Evolutionary conservation across 2,113 vertebrate species (phyloP).

Genomic region (Xiphias gladius): DNA sequence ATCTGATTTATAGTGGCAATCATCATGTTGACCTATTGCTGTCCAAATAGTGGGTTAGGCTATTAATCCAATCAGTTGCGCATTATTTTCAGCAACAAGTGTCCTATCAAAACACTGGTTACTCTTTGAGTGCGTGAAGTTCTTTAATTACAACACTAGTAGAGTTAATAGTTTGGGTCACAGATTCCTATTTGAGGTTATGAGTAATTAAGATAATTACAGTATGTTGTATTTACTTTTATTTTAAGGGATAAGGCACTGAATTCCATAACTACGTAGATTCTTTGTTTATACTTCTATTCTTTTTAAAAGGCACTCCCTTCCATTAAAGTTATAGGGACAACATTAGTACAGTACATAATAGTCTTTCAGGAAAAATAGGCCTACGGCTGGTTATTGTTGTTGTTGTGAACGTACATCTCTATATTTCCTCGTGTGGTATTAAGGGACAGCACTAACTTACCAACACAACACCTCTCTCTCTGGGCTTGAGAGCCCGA

Average conservation of each 20-base stretch:
- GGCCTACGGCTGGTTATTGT: background rate
- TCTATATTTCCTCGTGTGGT: background rate
- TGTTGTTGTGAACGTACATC: background rate
- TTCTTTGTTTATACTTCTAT: background rate
- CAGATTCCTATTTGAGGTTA: conserved; percentile 10
- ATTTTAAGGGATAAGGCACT: conserved; percentile 12
- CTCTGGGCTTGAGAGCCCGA: conserved; percentile 24
- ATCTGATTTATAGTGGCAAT: conserved; percentile 75
- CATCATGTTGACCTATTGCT: conserved; percentile 62
- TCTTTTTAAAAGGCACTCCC: background rate
- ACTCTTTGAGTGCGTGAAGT: conserved; percentile 18
- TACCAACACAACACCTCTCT: conserved; percentile 10
- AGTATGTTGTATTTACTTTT: background rate
- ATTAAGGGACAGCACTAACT: background rate
- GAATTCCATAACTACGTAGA: conserved; percentile 1
- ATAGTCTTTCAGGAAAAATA: background rate
- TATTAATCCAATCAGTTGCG: conserved; percentile 66
- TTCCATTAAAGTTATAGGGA: background rate
- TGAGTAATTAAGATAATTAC: conserved; percentile 41
- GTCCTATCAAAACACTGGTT: conserved; percentile 52
- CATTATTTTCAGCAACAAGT: conserved; percentile 57
- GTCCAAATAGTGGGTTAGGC: conserved; percentile 42
- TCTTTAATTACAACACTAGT: conserved; percentile 35
- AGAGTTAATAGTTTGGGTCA: conserved; percentile 45
- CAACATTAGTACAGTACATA: background rate